phyloP scores from a whole-genome alignment of 2,888 invertebrate genomes.

The Drosophila subquinaria region DNA sequence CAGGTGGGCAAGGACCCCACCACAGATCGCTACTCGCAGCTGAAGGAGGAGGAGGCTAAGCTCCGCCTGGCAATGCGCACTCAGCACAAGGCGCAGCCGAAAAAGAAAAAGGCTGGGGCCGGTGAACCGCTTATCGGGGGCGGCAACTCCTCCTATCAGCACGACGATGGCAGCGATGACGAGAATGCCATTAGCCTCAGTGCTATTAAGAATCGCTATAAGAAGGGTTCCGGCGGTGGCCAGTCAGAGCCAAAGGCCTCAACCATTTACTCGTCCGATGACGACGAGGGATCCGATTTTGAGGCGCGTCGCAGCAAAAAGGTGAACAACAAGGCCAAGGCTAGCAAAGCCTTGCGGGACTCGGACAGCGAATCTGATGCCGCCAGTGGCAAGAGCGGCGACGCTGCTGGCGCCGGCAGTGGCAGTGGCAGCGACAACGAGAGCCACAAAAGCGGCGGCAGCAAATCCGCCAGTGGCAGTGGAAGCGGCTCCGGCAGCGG shows the following conservation, averaged over 20 bases:
- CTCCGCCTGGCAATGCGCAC: constrained; percentile 93
- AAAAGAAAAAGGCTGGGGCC: constrained; percentile 85
- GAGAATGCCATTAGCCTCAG: constrained; percentile 96
- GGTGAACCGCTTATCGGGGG: constrained; percentile 83
- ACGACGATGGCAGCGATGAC: constrained; percentile 95
- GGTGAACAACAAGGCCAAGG: constrained; percentile 91
- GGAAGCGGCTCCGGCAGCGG: constrained; percentile 55
- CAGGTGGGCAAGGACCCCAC: constrained; percentile 94
- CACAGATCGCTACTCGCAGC: constrained; percentile 94
- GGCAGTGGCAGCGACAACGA: constrained; percentile 63
- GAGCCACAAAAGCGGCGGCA: constrained; percentile 55
- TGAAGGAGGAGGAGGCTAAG: constrained; percentile 99
- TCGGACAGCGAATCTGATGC: constrained; percentile 88
- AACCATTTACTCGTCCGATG: constrained; percentile 96
- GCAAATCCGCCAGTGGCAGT: constrained; percentile 56
- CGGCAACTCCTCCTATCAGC: constrained; percentile 85
- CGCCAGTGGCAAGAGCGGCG: constrained; percentile 76
- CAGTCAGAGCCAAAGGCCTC: constrained; percentile 82
- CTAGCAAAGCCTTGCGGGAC: constrained; percentile 92
- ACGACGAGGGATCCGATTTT: constrained; percentile 91
- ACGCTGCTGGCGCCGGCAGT: constrained; percentile 49
- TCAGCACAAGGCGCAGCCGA: constrained; percentile 87
- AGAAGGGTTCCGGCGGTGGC: constrained; percentile 87
- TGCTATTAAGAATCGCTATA: constrained; percentile 98
- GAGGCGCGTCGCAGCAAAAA: constrained; percentile 91